Percentiles rank a stretch among this genome's conserved stretches.
Conservation (phyloP, 2,888 invertebrate genomes). For the Drosophila paramelanica region DNA sequence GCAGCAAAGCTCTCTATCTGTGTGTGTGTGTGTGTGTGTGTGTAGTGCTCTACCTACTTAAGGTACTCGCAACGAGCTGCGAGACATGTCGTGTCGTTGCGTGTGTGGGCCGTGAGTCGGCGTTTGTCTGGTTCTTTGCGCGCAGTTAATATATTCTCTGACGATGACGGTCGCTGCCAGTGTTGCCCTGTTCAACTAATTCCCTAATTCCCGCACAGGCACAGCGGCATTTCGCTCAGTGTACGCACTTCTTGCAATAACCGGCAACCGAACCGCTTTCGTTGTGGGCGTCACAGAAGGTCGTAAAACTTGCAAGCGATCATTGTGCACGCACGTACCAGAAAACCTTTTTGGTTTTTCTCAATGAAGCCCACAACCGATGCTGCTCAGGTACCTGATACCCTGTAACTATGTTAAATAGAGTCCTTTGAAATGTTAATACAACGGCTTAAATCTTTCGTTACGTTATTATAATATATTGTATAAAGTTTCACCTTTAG, state of each 20-base stretch:
- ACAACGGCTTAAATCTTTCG: too few relatives aligned
- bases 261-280: conserved; percentile 6
- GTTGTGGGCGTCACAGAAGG: conserved; percentile 76
- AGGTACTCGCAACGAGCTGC: conserved; percentile 26
- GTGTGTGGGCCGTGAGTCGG: conserved; percentile 73
- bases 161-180: conserved; percentile 33
- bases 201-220: conserved; percentile 54
- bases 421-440: neutral
- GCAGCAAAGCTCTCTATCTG: conserved; percentile 36
- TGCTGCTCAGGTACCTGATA: conserved; percentile 38
- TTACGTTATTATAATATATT: too few relatives aligned
- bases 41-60: conserved; percentile 45
- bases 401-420: conserved; percentile 17
- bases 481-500: too few relatives aligned
- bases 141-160: conserved; percentile 3
- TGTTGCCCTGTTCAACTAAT: conserved; percentile 26
- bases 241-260: conserved; percentile 42
- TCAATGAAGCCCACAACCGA: conserved; percentile 66
- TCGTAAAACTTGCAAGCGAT: conserved; percentile 71
- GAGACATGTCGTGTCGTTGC: conserved; percentile 39
- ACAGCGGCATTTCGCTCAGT: conserved; percentile 63
- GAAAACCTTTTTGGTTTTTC: conserved; percentile 58
- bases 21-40: conserved; percentile 2
- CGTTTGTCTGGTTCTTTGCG: conserved; percentile 48
- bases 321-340: conserved; percentile 73